Base-by-base conservation (phyloP, 2,888 invertebrate species). In the Acanthosepion lycidas region DNA sequence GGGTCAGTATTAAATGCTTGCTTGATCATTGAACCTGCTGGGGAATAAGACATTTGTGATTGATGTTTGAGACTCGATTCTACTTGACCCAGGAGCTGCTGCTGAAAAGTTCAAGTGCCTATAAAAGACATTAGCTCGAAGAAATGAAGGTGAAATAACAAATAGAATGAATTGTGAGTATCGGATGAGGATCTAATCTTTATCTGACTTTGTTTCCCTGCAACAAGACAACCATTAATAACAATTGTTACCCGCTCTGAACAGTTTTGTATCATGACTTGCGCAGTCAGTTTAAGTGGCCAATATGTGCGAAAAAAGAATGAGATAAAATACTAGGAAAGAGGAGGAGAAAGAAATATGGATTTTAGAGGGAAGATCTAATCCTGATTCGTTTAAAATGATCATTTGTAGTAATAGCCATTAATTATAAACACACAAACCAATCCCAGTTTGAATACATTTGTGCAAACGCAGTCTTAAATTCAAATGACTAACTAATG, bases 71-170 rank as follows among this genome's bases (percentile, higher is more conserved):
- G n/a, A 78, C 78, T 78, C n/a, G 6, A n/a, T 15, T 33, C 78
- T 78, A 78, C 78, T 78, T 78, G 78, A 78, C 78, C 78, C 9
- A 5, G 12, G 78, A 78, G n/a, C 78, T 78, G 1, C 78, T 78
- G 78, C n/a, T 78, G 78, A 78, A 78, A 78, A 78, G 78, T 78
- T 78, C 78, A 78, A 78, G 78, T 78, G 78, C 33, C 78, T 33
- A 78, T n/a, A 33, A n/a, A 18, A 18, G n/a, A n/a, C n/a, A 78
- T 78, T 78, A 78, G 78, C 33, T 5, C n/a, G 33, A 4, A n/a
- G n/a, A 78, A 78, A 78, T 33, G n/a, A 23, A 5, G 0, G 12
- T 1, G n/a, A 23, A 33, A n/a, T 59, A 59, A 59, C n/a, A 78
- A 78, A 78, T 78, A 12, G n/a, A 78, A 78, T 78, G 78, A 78